Evolutionary conservation across 2,797 vertebrate species (phyloP).

Genomic region (Rhinichthys osculus): DNA sequence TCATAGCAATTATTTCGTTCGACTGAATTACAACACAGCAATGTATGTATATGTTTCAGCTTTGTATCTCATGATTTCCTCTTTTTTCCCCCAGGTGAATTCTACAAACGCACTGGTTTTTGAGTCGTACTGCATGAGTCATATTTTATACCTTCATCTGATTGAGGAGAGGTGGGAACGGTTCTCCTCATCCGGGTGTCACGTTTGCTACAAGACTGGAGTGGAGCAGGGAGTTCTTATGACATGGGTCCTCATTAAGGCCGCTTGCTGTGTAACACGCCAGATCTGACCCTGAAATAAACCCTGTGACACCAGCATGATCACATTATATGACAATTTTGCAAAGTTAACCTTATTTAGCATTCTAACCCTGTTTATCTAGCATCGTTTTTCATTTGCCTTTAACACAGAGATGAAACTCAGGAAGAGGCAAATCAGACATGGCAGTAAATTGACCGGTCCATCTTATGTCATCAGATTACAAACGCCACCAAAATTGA

Average conservation of each 20-base stretch:
- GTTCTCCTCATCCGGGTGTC: conserved; percentile 33
- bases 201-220: conserved; percentile 9
- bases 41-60: neutral
- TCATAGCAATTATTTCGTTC: neutral
- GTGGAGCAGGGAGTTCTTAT: conserved; percentile 24
- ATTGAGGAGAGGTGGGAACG: conserved; percentile 29
- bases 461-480: conserved; percentile 14
- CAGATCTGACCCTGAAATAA: conserved; percentile 50
- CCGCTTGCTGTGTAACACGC: conserved; percentile 48
- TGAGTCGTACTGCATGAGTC: conserved; percentile 11
- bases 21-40: neutral
- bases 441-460: neutral
- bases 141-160: conserved; percentile 32
- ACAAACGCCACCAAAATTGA: neutral
- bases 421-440: conserved; percentile 3
- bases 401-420: conserved; percentile 25
- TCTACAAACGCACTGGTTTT: neutral
- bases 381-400: conserved; percentile 20
- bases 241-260: conserved; percentile 43
- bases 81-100: neutral
- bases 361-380: conserved; percentile 15
- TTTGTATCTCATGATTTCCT: neutral
- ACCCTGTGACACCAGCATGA: conserved; percentile 44
- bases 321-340: conserved; percentile 38
- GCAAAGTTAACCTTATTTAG: conserved; percentile 31